Conservation (phyloP, 64 coral and sea anemone species). For the Montipora sp. region DNA sequence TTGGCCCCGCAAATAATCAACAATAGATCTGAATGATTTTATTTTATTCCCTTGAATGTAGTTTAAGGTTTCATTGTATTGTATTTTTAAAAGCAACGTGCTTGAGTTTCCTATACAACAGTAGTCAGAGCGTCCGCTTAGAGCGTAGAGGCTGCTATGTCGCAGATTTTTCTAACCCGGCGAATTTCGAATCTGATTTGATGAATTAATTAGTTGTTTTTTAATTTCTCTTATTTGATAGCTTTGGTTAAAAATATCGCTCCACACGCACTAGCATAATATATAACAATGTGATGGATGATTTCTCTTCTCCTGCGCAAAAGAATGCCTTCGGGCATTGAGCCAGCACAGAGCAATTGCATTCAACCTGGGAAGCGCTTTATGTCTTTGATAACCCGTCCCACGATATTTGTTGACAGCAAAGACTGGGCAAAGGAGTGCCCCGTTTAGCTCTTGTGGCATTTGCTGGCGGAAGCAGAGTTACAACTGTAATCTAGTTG, state of each 20-base stretch:
- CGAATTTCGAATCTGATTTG: background rate
- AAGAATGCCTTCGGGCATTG: slow-evolving; percentile 19
- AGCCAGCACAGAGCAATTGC: slow-evolving; percentile 73
- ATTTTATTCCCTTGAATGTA: too few species aligned
- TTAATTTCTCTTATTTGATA: background rate
- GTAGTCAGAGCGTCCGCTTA: too few species aligned
- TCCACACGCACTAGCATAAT: slow-evolving; percentile 87
- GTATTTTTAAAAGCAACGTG: too few species aligned
- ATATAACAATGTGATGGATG: slow-evolving; percentile 95
- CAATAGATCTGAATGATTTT: too few species aligned
- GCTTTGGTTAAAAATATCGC: slow-evolving; percentile 87
- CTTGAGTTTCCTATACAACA: too few species aligned
- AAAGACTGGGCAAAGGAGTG: slow-evolving; percentile 6
- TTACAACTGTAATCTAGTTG: slow-evolving; percentile 73
- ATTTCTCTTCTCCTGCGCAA: slow-evolving; percentile 72
- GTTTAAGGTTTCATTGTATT: too few species aligned
- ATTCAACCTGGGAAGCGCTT: slow-evolving; percentile 78
- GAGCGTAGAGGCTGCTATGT: too few species aligned
- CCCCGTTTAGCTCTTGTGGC: slow-evolving; percentile 77
- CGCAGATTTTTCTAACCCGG: too few species aligned
- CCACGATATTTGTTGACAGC: slow-evolving; percentile 76
- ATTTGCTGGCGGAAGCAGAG: slow-evolving; percentile 72
- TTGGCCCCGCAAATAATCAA: too few species aligned
- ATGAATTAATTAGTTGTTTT: background rate
- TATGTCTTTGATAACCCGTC: slow-evolving; percentile 69